Percentiles rank a stretch among this genome's conserved stretches.
These are phyloP conservation scores for Julus scandinavius DNA, from an alignment of 2,888 invertebrate genomes.

Conservation along the genomic window DNA sequence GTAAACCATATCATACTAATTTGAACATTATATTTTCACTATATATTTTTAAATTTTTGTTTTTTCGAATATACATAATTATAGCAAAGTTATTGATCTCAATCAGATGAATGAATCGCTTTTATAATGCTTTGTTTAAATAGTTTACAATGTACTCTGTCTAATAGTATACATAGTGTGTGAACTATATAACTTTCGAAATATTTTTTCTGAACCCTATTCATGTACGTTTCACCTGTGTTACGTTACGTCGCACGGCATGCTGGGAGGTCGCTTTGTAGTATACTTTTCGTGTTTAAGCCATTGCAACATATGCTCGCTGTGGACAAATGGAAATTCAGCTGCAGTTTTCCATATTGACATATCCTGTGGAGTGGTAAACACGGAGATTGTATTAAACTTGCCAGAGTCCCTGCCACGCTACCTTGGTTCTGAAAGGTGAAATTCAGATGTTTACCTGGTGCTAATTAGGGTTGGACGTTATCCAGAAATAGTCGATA, in stretches of 20 bases:
- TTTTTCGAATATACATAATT: background rate
- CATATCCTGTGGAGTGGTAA: background rate
- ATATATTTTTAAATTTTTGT: background rate
- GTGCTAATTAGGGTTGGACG: background rate
- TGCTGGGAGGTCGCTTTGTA: background rate
- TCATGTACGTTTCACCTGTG: slow-evolving; percentile 3
- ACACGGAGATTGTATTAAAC: background rate
- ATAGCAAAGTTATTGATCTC: background rate
- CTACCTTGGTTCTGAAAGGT: background rate
- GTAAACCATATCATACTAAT: too few species aligned
- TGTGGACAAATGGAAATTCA: background rate
- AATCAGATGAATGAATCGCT: background rate
- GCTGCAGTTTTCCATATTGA: background rate
- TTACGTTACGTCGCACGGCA: background rate
- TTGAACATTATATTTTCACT: background rate
- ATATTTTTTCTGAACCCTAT: background rate
- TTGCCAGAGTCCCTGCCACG: background rate
- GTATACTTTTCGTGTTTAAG: background rate
- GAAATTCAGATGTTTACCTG: background rate
- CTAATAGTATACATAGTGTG: background rate
- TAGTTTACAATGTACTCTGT: background rate
- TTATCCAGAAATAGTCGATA: background rate
- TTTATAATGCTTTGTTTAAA: background rate
- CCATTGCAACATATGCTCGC: background rate
- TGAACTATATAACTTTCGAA: background rate